Base-by-base conservation (phyloP, 2,888 invertebrate genomes). In the Leistus spinibarbis region DNA sequence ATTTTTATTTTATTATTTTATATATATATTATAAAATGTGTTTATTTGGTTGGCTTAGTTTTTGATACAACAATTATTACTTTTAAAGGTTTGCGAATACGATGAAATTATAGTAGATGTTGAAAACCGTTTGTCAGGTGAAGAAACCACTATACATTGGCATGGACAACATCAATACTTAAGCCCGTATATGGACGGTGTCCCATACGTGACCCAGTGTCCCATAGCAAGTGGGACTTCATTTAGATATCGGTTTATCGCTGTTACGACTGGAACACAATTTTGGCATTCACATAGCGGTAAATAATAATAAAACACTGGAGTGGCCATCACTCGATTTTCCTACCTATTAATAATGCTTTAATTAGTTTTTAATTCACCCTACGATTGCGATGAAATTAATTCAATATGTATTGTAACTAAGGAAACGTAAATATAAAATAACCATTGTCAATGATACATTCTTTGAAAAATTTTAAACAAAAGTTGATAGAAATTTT, bases 121-220 rank as follows among this genome's bases (percentile, higher is more conserved):
- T 7, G 89, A 90, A 77, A 97, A 97, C 82, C 88, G 90, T 76
- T 83, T 97, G 83, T 88, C 91, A 81, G 92, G 93, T 0, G 95
- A 95, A 82, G 92, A 92, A 20, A 95, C 95, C 0, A 92, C 93
- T 0, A 91, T 97, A 17, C 97, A 97, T 82, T 97, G 96, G 96
- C 97, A 97, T 82, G 97, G 97, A 0, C 90, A 93, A 81, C 95
- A 95, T 82, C 94, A 95, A 84, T 86, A 86, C 69, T 89, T 89
- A 0, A 91, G 91, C 0, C 95, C 95, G 0, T 95, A 93, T 82
- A 95, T 95, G 95, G 96, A 96, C 79, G 96, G 96, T 0, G 95
- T 95, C 0, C 95, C 96, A 0, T 92, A 91, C 77, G 90, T 96
- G 7, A 94, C 95, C 0, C 96, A 96, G 84, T 95, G 95, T 79